Evolutionary conservation across 2,888 invertebrate genomes (phyloP).

Genomic region (Zaprionus lineosus): DNA sequence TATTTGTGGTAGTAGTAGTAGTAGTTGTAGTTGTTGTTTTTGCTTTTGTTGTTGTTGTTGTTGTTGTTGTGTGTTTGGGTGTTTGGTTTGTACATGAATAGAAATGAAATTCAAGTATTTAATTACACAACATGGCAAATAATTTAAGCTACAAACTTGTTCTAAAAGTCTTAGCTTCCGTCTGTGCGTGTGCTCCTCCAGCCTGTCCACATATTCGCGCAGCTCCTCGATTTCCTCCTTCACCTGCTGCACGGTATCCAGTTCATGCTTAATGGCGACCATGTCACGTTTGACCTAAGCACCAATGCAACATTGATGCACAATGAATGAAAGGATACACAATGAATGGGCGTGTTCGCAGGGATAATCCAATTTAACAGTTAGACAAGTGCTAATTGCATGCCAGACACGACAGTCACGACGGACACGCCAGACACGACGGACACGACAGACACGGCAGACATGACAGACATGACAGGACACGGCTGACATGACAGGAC

Average conservation of each 20-base stretch:
- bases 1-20: constrained; percentile 10
- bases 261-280: constrained; percentile 96
- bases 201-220: constrained; percentile 94
- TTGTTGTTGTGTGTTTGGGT: constrained; percentile 30
- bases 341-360: too few species aligned
- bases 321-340: too few species aligned
- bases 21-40: constrained; percentile 5
- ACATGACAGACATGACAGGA: too few species aligned
- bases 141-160: constrained; percentile 88
- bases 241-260: constrained; percentile 96
- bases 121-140: constrained; percentile 83
- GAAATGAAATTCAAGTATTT: constrained; percentile 81
- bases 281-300: constrained; percentile 93
- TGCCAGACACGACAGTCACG: too few species aligned
- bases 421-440: too few species aligned
- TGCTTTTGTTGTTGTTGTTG: constrained; percentile 7
- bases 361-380: constrained; percentile 11
- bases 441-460: too few species aligned
- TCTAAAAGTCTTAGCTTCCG: constrained; percentile 94
- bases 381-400: constrained; percentile 10
- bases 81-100: constrained; percentile 77
- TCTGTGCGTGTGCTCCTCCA: constrained; percentile 95
- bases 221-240: constrained; percentile 97
- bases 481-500: too few species aligned
- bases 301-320: not conserved